These are phyloP conservation scores for Regulus satrapa DNA, from an alignment of 2,113 vertebrate species.

Conservation along the genomic window DNA sequence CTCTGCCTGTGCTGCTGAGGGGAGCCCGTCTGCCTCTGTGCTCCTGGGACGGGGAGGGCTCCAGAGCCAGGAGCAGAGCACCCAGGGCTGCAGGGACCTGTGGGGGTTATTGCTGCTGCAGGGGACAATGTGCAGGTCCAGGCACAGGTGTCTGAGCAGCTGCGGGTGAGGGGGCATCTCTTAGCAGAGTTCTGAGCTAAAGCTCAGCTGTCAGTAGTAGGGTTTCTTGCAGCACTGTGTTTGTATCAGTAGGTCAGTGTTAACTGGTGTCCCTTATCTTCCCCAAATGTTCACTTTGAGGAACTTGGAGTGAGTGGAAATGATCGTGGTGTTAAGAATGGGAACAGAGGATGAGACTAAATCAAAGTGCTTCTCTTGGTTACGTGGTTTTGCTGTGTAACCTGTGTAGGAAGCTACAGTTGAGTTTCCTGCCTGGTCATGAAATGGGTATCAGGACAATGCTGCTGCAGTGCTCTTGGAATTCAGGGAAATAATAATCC, in stretches of 20 bases:
- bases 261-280: background rate
- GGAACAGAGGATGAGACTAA: background rate
- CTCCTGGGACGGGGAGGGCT: background rate
- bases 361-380: background rate
- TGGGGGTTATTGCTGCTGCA: background rate
- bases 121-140: background rate
- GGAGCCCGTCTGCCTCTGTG: background rate
- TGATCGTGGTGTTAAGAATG: background rate
- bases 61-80: accelerated
- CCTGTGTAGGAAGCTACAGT: background rate
- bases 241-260: background rate
- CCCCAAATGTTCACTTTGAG: background rate
- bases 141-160: background rate
- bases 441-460: background rate
- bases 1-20: background rate
- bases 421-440: background rate
- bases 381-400: background rate
- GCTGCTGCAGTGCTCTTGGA: background rate
- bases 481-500: background rate
- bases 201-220: background rate
- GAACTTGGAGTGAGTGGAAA: background rate
- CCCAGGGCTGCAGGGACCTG: background rate
- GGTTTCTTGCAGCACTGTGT: background rate
- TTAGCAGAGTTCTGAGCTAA: background rate
- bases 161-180: background rate